Percentiles rank a stretch among this genome's conserved stretches.
Conservation (phyloP, 2,888 invertebrate genomes). For the Drosophila sordidapex region DNA sequence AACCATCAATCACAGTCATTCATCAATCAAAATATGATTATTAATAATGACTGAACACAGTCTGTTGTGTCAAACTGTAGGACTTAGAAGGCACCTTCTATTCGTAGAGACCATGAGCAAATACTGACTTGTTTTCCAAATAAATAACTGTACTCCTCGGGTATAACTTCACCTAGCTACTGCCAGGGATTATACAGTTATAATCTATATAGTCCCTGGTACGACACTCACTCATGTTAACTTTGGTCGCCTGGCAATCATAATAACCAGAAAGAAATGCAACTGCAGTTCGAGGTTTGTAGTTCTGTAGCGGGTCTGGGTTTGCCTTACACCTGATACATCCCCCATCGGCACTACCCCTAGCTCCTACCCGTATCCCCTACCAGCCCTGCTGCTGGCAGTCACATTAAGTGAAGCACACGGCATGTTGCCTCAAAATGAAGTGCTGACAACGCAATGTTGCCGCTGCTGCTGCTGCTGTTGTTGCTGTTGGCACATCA, state of each 20-base stretch:
- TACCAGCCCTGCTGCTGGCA: constrained; percentile 16
- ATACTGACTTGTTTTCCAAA: neutral
- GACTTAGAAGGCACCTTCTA: neutral
- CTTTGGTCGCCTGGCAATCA: constrained; percentile 41
- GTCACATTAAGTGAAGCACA: constrained; percentile 75
- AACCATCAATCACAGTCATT: neutral
- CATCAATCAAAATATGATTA: neutral
- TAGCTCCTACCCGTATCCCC: no score
- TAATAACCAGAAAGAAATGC: constrained; percentile 55
- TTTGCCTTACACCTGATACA: constrained; percentile 18
- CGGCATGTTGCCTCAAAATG: constrained; percentile 76
- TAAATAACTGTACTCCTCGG: neutral
- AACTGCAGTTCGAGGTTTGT: constrained; percentile 28
- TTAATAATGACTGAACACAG: neutral
- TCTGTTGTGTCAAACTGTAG: neutral
- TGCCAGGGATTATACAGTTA: neutral
- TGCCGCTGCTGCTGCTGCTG: constrained; percentile 16
- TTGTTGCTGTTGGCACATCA: constrained; percentile 39
- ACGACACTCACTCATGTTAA: neutral
- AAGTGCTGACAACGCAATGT: constrained; percentile 77
- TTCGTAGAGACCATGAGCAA: neutral
- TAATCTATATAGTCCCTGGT: neutral
- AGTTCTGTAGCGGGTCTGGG: neutral
- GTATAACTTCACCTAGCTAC: neutral
- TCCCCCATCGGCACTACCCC: neutral